A percentile compares a stretch with the other conserved stretches of the same genome.
These are phyloP conservation scores for Stenichneumon culpator DNA, from an alignment of 2,888 invertebrate species.

Conservation along the genomic window DNA sequence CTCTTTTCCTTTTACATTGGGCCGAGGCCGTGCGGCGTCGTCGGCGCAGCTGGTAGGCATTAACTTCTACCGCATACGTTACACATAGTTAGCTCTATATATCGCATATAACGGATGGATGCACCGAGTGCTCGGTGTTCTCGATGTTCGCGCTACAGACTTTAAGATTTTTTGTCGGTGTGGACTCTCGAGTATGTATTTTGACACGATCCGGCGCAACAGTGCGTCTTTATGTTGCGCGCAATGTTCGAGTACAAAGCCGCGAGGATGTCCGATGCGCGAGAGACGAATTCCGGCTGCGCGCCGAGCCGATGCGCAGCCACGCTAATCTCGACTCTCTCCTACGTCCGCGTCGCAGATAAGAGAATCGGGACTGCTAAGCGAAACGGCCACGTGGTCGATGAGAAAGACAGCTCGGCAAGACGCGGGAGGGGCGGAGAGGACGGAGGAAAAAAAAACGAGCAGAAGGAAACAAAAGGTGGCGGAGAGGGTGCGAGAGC, in stretches of 20 bases:
- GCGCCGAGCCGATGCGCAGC: conserved; percentile 76
- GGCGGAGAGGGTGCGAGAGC: conserved; percentile 41
- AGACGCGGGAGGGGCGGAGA: background rate
- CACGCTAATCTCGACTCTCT: conserved; percentile 69
- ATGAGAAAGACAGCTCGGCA: conserved; percentile 26
- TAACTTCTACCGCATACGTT: conserved; percentile 9
- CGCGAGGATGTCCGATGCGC: conserved; percentile 23
- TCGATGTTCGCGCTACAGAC: background rate
- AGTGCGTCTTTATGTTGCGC: background rate
- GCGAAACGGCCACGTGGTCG: conserved; percentile 50
- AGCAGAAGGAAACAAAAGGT: conserved; percentile 18
- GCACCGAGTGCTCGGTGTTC: conserved; percentile 4
- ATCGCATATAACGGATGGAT: conserved; percentile 9
- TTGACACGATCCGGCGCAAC: conserved; percentile 7
- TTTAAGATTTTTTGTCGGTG: background rate
- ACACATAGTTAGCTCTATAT: conserved; percentile 2
- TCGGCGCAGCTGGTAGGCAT: conserved; percentile 27
- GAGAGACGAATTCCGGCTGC: conserved; percentile 36
- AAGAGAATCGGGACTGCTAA: conserved; percentile 73
- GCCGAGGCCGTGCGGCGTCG: background rate
- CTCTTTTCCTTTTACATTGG: conserved; percentile 1
- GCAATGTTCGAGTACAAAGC: conserved; percentile 26
- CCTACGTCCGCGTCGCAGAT: conserved; percentile 68
- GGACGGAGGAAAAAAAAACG: conserved; percentile 3
- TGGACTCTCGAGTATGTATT: background rate